These are phyloP conservation scores for Bradypodion pumilum DNA, from an alignment of 2,797 vertebrate species.

Conservation along the genomic window DNA sequence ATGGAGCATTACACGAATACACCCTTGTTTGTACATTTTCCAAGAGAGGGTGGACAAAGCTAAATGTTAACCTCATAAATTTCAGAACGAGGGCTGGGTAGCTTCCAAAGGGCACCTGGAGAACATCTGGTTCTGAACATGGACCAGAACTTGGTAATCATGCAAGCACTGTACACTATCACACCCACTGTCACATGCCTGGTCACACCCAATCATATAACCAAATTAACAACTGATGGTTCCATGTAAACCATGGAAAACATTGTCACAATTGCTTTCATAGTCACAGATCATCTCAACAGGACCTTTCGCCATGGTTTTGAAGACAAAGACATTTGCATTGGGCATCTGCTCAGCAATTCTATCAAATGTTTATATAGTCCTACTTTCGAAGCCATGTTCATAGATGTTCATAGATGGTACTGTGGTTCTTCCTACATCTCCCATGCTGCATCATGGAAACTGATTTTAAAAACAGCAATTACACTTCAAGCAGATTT, in stretches of 20 bases:
- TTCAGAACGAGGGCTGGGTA: slow-evolving; percentile 13
- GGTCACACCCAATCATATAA: too few relatives aligned
- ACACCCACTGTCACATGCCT: too few relatives aligned
- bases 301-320: too few relatives aligned
- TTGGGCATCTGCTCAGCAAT: background rate
- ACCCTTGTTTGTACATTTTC: slow-evolving; percentile 69
- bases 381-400: background rate
- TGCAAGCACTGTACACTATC: too few relatives aligned
- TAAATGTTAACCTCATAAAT: slow-evolving; percentile 42
- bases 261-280: background rate
- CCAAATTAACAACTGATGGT: too few relatives aligned
- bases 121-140: background rate
- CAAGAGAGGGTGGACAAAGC: slow-evolving; percentile 53
- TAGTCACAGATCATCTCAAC: too few relatives aligned
- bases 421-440: too few relatives aligned
- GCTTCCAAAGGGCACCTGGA: too few relatives aligned
- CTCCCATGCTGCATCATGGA: background rate
- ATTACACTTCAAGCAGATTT: too few relatives aligned
- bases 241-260: too few relatives aligned
- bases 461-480: too few relatives aligned
- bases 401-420: background rate
- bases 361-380: too few relatives aligned
- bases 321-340: background rate
- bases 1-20: slow-evolving; percentile 79
- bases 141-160: background rate